Evolutionary conservation across 2,797 vertebrate genomes (phyloP).

Genomic region (Myotis daubentonii): DNA sequence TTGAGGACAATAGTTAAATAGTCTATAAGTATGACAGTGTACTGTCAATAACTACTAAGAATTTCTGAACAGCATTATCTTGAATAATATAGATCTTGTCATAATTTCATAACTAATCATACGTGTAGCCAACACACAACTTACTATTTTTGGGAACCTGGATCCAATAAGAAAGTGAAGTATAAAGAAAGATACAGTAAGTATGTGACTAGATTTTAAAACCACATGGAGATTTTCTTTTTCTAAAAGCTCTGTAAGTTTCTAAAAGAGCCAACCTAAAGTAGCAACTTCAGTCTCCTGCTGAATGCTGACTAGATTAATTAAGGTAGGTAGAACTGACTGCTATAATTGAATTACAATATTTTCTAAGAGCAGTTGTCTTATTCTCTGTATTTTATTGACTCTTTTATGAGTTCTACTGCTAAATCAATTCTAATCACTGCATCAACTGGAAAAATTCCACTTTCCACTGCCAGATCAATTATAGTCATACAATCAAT

Average conservation of each 20-base stretch:
- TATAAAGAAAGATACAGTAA: constrained; percentile 1
- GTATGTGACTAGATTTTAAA: constrained; percentile 35
- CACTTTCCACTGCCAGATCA: constrained; percentile 64
- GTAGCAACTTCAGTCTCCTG: constrained; percentile 34
- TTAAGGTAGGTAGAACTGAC: constrained; percentile 52
- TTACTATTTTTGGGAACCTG: background rate
- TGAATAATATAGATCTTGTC: background rate
- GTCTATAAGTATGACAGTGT: background rate
- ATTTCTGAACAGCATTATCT: background rate
- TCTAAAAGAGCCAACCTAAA: constrained; percentile 41
- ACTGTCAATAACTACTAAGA: background rate
- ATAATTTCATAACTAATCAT: background rate
- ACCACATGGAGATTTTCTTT: background rate
- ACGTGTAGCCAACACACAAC: background rate
- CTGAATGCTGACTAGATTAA: constrained; percentile 65
- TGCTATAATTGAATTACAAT: constrained; percentile 69
- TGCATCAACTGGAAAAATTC: constrained; percentile 67
- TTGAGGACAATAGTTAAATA: background rate
- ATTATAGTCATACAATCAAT: constrained; percentile 69
- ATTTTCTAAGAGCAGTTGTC: constrained; percentile 35
- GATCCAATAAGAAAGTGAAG: constrained; percentile 29
- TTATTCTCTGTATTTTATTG: constrained; percentile 66
- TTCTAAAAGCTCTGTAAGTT: background rate
- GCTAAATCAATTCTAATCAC: constrained; percentile 74
- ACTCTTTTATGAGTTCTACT: constrained; percentile 70